phyloP scores from a whole-genome alignment of 2,888 invertebrate genomes.

The Gymnocheta viridis region DNA sequence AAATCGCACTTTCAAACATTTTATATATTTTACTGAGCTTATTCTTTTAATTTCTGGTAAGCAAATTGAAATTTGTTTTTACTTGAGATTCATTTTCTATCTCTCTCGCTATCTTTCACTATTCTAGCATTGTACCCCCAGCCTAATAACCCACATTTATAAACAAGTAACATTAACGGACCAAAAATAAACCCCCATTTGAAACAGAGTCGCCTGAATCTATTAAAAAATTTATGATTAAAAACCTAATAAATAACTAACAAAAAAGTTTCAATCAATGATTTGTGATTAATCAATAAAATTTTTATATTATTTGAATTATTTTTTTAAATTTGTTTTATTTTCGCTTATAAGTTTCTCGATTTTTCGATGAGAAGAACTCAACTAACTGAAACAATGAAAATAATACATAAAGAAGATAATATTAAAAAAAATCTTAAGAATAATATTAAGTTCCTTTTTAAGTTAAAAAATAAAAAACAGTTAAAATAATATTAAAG shows the following conservation, averaged over 20 bases:
- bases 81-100: not conserved
- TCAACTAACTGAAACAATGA: not conserved
- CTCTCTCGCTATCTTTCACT: not conserved
- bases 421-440: slow-evolving; percentile 32
- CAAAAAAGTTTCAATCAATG: slow-evolving; percentile 79
- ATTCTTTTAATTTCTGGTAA: too few relatives aligned
- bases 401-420: slow-evolving; percentile 29
- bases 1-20: too few relatives aligned
- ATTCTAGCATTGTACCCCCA: not conserved
- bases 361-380: not conserved
- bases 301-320: too few relatives aligned
- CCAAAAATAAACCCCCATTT: slow-evolving; percentile 71
- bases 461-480: slow-evolving; percentile 56
- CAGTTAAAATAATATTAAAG: not conserved
- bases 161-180: slow-evolving; percentile 62
- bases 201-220: slow-evolving; percentile 80
- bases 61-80: too few relatives aligned
- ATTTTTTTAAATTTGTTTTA: slow-evolving; percentile 4
- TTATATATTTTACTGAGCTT: too few relatives aligned
- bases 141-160: slow-evolving; percentile 2
- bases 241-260: slow-evolving; percentile 65
- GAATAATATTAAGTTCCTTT: slow-evolving; percentile 61
- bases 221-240: slow-evolving; percentile 63
- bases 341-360: slow-evolving; percentile 6
- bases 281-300: slow-evolving; percentile 78